Evolutionary conservation across 2,113 vertebrate genomes (phyloP).

Genomic region (Elephantulus edwardii): DNA sequence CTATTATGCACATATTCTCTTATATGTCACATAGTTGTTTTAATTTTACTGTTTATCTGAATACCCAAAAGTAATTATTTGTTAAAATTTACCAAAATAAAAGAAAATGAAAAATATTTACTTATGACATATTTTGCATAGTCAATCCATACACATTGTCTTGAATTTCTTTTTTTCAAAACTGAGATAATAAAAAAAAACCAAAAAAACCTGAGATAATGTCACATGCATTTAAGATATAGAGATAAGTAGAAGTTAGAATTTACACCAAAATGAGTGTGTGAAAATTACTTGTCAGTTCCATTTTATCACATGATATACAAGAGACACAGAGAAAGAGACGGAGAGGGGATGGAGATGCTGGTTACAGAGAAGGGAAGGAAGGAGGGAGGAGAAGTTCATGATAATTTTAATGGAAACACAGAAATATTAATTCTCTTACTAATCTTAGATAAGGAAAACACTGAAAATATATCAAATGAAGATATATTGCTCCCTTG

Average conservation of each 20-base stretch:
- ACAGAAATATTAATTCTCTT: not conserved
- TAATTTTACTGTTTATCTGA: not conserved
- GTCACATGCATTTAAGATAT: not conserved
- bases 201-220: too few species aligned
- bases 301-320: not conserved
- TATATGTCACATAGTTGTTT: not conserved
- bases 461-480: not conserved
- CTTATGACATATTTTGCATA: not conserved
- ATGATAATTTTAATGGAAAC: not conserved
- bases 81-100: not conserved
- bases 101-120: not conserved
- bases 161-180: not conserved
- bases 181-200: too few species aligned
- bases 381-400: not conserved
- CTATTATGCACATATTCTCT: not conserved
- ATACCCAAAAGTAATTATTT: not conserved
- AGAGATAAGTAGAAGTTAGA: not conserved
- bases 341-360: too few species aligned
- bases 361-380: not conserved
- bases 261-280: not conserved
- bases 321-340: not conserved
- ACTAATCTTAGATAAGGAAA: not conserved
- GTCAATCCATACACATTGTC: not conserved
- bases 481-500: not conserved
- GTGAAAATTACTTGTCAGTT: not conserved